Evolutionary conservation across 1,140 invertebrate species (phyloP).

Genomic region (Trichonephila clavata): DNA sequence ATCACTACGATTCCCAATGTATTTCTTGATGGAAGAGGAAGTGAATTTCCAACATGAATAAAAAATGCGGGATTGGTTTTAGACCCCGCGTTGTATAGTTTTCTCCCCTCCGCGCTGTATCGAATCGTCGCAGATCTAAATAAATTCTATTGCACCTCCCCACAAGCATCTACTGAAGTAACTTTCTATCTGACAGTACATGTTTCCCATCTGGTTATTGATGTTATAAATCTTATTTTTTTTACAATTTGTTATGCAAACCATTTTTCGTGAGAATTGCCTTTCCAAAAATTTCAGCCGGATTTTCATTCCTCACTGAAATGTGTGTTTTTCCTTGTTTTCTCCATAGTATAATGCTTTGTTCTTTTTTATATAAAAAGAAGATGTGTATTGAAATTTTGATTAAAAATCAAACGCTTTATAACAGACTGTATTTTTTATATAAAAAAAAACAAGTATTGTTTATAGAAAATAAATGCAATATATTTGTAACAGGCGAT

Average conservation of each 20-base stretch:
- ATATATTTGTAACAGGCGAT: too few species aligned
- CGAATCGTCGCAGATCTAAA: slow-evolving; percentile 23
- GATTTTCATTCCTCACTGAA: background rate
- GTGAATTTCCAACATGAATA: slow-evolving; percentile 4
- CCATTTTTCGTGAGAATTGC: background rate
- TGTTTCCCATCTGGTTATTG: slow-evolving; percentile 31
- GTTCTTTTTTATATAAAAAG: background rate
- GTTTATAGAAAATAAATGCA: too few species aligned
- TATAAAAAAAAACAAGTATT: too few species aligned
- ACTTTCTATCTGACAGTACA: slow-evolving; percentile 9
- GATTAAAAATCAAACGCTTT: too few species aligned
- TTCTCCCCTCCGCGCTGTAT: background rate
- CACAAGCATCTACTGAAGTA: background rate
- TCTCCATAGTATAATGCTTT: background rate
- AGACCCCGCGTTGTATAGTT: background rate
- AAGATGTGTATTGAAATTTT: too few species aligned
- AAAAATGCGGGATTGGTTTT: background rate
- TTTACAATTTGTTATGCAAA: background rate
- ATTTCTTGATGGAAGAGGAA: background rate
- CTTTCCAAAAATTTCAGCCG: background rate
- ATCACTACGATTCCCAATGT: background rate
- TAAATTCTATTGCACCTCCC: background rate
- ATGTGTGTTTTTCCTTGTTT: background rate
- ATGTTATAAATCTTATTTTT: background rate
- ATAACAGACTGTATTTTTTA: too few species aligned